Evolutionary conservation across 2,888 invertebrate species (phyloP), one percentile per base, ranked within the genome.

Genomic region (Empis stercorea): DNA sequence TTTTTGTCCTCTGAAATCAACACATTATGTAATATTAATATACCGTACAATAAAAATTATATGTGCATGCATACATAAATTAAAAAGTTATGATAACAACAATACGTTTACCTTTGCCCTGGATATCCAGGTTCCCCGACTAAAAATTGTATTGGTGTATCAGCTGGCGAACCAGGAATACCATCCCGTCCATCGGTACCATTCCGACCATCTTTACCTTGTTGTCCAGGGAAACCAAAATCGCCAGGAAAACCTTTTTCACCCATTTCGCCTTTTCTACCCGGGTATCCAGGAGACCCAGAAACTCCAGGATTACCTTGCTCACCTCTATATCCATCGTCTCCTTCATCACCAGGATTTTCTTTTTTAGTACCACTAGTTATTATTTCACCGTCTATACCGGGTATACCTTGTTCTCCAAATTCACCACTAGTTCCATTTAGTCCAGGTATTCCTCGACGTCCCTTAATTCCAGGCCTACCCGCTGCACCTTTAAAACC

Each of bases 181-280:
- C 81, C 80, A 47, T 76, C 70, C 2, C 60, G 59, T 13, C 80
- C 80, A 50, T 68, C 63, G 2, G 61, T 56, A 57, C 79, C 81
- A 40, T 62, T 59, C 13, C 51, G 49, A 45, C 62, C 61, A 46
- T 63, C 63, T 34, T 60, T 56, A 17, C 76, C 74, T 15, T 59
- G 54, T 2, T 47, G 49, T 4, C 72, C 71, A 2, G 56, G 53
- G 27, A 62, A 59, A 3, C 72, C 72, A 36, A 56, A 56, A 20
- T 64, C 62, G 9, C 70, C 70, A 7, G 55, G 57, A 9, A 52
- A 48, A 3, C 68, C 68, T 2, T 54, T 56, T 44, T 66, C 65
- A 15, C 68, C 68, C 16, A 44, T 56, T 3, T 36, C 44, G 7
- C 54, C 54, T 16, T 13, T 16, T 10, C 10, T 20, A 13, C 75